phyloP scores from a whole-genome alignment of 1,140 invertebrate genomes.

The Holcopasites calliopsidis region DNA sequence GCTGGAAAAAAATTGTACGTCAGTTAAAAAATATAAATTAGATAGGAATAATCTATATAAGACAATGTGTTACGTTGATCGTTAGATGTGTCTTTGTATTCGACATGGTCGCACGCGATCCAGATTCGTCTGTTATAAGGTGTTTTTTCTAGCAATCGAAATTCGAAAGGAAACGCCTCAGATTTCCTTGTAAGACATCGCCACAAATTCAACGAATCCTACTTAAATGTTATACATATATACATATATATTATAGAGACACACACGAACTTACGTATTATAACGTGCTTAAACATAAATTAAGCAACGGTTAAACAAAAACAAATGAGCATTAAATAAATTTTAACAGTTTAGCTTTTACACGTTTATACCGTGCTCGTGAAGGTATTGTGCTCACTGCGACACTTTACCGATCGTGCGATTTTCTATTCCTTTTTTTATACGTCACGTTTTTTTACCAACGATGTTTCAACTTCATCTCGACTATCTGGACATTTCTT shows the following conservation, averaged over 20 bases:
- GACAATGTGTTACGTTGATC: not conserved
- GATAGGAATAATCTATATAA: not conserved
- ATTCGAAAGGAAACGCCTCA: not conserved
- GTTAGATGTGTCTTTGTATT: not conserved
- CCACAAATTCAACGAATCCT: constrained; percentile 43
- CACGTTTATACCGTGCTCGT: constrained; percentile 45
- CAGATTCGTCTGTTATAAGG: not conserved
- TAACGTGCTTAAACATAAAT: constrained; percentile 21
- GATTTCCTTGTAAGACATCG: constrained; percentile 10
- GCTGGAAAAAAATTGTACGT: not conserved
- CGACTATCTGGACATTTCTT: not conserved
- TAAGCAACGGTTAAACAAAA: constrained; percentile 9
- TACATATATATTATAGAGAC: not conserved
- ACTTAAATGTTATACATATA: constrained; percentile 20
- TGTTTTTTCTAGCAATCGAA: not conserved
- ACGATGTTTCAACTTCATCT: constrained; percentile 6
- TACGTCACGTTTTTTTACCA: constrained; percentile 32
- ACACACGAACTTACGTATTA: not conserved
- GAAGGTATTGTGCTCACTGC: constrained; percentile 50
- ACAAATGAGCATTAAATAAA: constrained; percentile 5
- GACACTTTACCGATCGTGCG: constrained; percentile 39
- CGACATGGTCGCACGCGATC: not conserved
- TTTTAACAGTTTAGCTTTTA: constrained; percentile 43
- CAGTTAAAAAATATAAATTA: not conserved
- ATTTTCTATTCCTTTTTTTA: constrained; percentile 49